Conservation (phyloP, 2,113 vertebrate genomes). For the Bolborhynchus lineola region DNA sequence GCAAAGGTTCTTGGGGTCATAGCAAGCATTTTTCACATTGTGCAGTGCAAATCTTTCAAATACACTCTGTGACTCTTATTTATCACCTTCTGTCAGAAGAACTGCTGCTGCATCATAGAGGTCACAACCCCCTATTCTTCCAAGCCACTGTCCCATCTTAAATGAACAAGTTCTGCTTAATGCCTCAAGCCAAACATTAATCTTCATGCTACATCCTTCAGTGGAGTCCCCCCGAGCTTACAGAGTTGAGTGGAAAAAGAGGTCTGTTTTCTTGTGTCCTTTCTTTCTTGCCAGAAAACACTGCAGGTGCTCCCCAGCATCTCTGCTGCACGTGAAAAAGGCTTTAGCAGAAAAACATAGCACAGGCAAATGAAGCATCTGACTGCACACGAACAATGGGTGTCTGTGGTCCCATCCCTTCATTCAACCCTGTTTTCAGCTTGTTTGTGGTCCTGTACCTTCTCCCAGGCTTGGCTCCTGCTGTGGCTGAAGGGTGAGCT, state of each 20-base stretch:
- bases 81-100: conserved; percentile 76
- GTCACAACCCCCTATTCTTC: conserved; percentile 75
- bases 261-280: background rate
- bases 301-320: background rate
- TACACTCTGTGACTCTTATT: conserved; percentile 67
- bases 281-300: background rate
- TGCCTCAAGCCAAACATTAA: conserved; percentile 61
- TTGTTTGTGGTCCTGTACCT: background rate
- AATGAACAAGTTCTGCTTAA: conserved; percentile 71
- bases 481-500: background rate
- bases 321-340: background rate
- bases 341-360: background rate
- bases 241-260: conserved; percentile 52
- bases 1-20: background rate
- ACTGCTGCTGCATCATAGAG: conserved; percentile 68
- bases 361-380: background rate
- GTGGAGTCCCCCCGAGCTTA: conserved; percentile 23
- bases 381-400: background rate
- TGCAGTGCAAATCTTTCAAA: conserved; percentile 21
- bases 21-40: conserved; percentile 29
- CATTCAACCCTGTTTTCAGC: fast-evolving
- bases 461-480: background rate
- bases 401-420: background rate
- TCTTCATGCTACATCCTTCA: conserved; percentile 74
- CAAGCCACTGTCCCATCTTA: conserved; percentile 70